Evolutionary conservation across 2,113 vertebrate species (phyloP).

Genomic region (Nerophis lumbriciformis): DNA sequence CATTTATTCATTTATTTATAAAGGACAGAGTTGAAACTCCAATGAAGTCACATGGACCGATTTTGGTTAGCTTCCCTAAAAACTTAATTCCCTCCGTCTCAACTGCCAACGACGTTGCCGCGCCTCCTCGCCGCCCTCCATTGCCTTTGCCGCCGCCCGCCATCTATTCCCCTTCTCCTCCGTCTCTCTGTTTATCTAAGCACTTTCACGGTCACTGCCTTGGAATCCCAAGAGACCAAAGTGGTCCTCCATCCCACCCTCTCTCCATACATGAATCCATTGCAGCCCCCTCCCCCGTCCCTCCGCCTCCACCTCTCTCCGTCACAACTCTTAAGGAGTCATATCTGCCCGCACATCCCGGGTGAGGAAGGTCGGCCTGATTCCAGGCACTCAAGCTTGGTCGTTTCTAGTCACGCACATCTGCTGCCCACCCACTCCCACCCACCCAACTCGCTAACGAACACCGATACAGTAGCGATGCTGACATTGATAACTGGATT

Average conservation of each 20-base stretch:
- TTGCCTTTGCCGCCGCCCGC: conserved; percentile 34
- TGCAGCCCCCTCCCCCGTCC: conserved; percentile 42
- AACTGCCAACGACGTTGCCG: conserved; percentile 33
- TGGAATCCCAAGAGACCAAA: conserved; percentile 75
- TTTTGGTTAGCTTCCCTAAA: conserved; percentile 40
- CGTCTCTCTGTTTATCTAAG: conserved; percentile 78
- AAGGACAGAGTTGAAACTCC: no score
- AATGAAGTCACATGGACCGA: no score
- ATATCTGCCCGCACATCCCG: conserved; percentile 51
- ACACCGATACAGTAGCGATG: background rate
- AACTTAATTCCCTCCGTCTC: conserved; percentile 44
- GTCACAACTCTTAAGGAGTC: conserved; percentile 69
- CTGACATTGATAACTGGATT: conserved; percentile 3
- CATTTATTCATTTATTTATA: no score
- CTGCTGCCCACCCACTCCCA: conserved; percentile 12
- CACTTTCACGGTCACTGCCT: conserved; percentile 80
- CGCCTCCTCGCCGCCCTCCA: conserved; percentile 44
- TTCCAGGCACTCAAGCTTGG: conserved; percentile 58
- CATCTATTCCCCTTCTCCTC: conserved; percentile 27
- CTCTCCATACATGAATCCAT: conserved; percentile 19
- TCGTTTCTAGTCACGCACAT: conserved; percentile 70
- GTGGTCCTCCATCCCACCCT: conserved; percentile 53
- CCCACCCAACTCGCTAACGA: conserved; percentile 8
- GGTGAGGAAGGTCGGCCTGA: conserved; percentile 46
- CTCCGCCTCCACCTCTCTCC: conserved; percentile 68